Evolutionary conservation across 2,113 vertebrate genomes (phyloP).

Genomic region (Furnarius figulus): DNA sequence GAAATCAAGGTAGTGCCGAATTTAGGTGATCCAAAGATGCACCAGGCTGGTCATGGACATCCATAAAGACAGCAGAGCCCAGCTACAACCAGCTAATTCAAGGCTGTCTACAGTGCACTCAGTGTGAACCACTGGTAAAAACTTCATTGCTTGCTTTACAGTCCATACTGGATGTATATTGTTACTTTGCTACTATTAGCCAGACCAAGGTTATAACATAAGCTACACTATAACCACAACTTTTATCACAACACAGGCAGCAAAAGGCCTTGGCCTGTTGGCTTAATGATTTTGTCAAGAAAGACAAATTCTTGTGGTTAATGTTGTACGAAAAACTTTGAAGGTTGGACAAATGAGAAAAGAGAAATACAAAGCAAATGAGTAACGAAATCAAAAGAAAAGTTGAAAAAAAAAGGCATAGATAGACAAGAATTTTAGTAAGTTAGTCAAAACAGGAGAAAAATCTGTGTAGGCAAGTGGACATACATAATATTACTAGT

Average conservation of each 20-base stretch:
- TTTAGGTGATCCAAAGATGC: background rate
- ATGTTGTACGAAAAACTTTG: fast-evolving
- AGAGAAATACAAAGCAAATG: background rate
- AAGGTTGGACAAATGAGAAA: background rate
- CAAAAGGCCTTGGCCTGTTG: background rate
- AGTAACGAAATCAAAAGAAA: background rate
- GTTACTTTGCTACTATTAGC: background rate
- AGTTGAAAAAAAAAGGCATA: background rate
- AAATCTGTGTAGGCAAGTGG: background rate
- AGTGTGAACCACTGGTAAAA: background rate
- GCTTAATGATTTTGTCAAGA: background rate
- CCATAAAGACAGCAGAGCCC: background rate
- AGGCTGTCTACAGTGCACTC: background rate
- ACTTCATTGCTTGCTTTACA: background rate
- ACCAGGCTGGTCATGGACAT: background rate
- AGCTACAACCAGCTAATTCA: background rate
- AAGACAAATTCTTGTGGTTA: background rate
- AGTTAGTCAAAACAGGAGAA: background rate
- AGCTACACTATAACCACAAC: background rate
- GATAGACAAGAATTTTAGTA: background rate
- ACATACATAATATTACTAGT: background rate
- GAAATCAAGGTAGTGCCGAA: background rate
- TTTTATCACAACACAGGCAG: background rate
- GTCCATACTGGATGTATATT: background rate
- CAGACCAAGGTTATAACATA: background rate